phyloP scores from a whole-genome alignment of 2,113 vertebrate genomes.

The Pteruthius melanotis region DNA sequence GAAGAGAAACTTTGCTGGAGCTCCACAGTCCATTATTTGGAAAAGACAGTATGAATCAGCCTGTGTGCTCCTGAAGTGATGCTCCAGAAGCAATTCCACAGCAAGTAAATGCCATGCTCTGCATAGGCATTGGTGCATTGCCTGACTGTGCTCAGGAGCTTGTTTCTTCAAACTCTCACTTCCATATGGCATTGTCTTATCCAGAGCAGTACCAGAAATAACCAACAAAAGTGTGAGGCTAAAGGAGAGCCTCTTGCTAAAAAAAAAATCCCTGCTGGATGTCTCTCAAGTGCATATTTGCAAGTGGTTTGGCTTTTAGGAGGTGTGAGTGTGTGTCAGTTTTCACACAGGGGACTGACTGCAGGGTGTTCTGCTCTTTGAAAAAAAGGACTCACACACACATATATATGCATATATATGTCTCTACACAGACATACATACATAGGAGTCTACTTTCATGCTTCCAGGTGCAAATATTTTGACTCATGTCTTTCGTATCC shows the following conservation, averaged over 20 bases:
- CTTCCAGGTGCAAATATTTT: conserved; percentile 42
- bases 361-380: background rate
- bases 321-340: background rate
- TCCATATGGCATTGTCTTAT: background rate
- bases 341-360: background rate
- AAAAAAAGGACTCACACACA: background rate
- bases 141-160: background rate
- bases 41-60: background rate
- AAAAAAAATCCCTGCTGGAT: background rate
- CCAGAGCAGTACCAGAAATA: background rate
- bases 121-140: accelerated
- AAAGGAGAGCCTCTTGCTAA: background rate
- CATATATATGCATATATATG: accelerated
- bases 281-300: background rate
- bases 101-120: background rate
- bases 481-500: background rate
- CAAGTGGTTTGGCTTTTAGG: background rate
- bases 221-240: background rate
- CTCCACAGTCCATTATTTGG: background rate
- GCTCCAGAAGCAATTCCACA: background rate
- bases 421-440: background rate
- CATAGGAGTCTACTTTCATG: background rate
- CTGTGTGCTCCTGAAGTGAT: background rate
- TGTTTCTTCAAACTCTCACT: background rate
- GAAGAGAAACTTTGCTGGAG: background rate